Conservation (phyloP, 2,113 vertebrate species). For the Tychaedon coryphoeus region DNA sequence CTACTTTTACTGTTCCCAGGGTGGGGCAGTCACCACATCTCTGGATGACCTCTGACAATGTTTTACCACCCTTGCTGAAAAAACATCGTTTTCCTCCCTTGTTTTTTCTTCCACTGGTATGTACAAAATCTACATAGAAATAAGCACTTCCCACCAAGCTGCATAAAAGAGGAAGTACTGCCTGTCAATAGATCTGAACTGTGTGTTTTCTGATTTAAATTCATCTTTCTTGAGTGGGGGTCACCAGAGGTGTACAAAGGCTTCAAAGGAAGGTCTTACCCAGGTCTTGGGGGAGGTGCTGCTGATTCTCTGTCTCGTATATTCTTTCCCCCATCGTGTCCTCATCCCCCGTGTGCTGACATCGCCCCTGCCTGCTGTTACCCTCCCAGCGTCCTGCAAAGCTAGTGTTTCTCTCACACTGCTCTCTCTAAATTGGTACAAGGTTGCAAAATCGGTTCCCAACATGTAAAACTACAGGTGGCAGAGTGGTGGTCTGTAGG, state of each 20-base stretch:
- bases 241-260: neutral
- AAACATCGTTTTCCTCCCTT: neutral
- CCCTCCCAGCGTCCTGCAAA: neutral
- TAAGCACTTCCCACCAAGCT: neutral
- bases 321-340: neutral
- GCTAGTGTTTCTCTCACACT: neutral
- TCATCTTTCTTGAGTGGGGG: fast-evolving
- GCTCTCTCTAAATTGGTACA: neutral
- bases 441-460: neutral
- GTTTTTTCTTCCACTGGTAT: neutral
- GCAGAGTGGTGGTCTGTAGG: neutral
- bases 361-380: neutral
- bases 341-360: neutral
- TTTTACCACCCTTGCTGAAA: neutral
- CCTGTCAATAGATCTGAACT: neutral
- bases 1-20: neutral
- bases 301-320: neutral
- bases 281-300: neutral
- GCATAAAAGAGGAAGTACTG: neutral
- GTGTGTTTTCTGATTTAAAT: neutral
- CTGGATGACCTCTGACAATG: neutral
- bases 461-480: neutral
- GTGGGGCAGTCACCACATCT: neutral
- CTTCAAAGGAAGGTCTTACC: neutral
- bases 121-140: neutral